A percentile compares a stretch with the other conserved stretches of the same genome.
Conservation (phyloP, 2,113 vertebrate genomes). For the Sardina pilchardus region DNA sequence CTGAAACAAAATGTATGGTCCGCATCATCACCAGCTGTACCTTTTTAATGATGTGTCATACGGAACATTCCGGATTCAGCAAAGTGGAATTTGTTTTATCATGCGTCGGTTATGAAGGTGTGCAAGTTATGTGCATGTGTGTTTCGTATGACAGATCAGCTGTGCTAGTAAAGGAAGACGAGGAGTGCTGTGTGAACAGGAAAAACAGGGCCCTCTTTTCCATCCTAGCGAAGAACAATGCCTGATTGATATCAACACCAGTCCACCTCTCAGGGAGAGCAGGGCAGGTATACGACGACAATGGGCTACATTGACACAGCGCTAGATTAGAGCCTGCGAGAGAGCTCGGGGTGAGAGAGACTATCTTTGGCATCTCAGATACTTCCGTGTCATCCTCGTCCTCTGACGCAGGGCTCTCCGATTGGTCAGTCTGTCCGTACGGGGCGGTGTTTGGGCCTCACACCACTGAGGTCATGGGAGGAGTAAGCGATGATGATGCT, state of each 20-base stretch:
- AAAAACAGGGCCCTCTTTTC: neutral
- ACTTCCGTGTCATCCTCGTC: constrained; percentile 57
- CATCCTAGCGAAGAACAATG: neutral
- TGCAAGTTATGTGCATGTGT: neutral
- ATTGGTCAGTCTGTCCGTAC: constrained; percentile 55
- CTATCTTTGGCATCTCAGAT: constrained; percentile 24
- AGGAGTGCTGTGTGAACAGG: neutral
- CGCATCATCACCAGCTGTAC: neutral
- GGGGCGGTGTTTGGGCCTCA: constrained; percentile 62
- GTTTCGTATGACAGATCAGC: neutral
- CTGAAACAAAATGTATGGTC: neutral
- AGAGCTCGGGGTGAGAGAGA: neutral
- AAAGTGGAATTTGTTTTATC: neutral
- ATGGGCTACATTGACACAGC: neutral
- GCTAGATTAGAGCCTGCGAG: neutral
- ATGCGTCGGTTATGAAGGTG: neutral
- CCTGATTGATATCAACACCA: constrained; percentile 13
- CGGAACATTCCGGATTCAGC: neutral
- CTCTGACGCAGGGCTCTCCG: neutral
- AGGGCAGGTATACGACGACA: neutral
- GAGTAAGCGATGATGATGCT: constrained; percentile 27
- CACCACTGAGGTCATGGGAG: constrained; percentile 55
- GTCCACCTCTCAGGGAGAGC: neutral
- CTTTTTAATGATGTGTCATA: neutral
- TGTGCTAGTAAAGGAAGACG: neutral